Base-by-base conservation (phyloP, 2,888 invertebrate species). In the Halocaridina rubra region DNA sequence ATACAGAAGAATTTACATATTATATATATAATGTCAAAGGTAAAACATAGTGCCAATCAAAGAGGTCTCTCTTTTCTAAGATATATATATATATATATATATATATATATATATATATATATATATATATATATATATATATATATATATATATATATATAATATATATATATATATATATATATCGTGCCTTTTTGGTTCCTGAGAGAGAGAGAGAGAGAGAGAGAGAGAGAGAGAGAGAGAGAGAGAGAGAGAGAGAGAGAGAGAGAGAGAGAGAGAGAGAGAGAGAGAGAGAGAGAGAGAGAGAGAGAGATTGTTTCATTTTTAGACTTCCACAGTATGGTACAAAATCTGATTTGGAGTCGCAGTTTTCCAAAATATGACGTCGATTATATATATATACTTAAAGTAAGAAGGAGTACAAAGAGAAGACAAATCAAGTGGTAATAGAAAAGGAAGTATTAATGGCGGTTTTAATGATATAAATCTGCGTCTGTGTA, bases 271-370 rank as follows among this genome's bases (percentile, higher is more conserved):
- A 64, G 64, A 64, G 64, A 64, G 64, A 64, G 64, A 64, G 64
- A 64, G 64, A 64, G 64, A 71, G 71, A 71, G 71, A 71, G 71
- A 71, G 71, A 71, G 71, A 71, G 71, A 71, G 71, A 71, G 71
- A 71, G 71, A 71, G 71, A 71, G 71, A 71, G 71, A 71, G 71
- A 71, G 71, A 71, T 30, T n/a, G n/a, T n/a, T n/a, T n/a, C n/a
- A n/a, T n/a, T n/a, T n/a, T n/a, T n/a, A n/a, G n/a, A n/a, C n/a
- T n/a, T n/a, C n/a, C n/a, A n/a, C n/a, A n/a, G n/a, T n/a, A n/a
- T n/a, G n/a, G n/a, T n/a, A n/a, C n/a, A n/a, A n/a, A n/a, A n/a
- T n/a, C n/a, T n/a, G n/a, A n/a, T n/a, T n/a, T n/a, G n/a, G n/a
- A n/a, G n/a, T n/a, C n/a, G n/a, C n/a, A n/a, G n/a, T n/a, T n/a